phyloP scores from a whole-genome alignment of 2,888 invertebrate genomes.

The Sinelater perroti region DNA sequence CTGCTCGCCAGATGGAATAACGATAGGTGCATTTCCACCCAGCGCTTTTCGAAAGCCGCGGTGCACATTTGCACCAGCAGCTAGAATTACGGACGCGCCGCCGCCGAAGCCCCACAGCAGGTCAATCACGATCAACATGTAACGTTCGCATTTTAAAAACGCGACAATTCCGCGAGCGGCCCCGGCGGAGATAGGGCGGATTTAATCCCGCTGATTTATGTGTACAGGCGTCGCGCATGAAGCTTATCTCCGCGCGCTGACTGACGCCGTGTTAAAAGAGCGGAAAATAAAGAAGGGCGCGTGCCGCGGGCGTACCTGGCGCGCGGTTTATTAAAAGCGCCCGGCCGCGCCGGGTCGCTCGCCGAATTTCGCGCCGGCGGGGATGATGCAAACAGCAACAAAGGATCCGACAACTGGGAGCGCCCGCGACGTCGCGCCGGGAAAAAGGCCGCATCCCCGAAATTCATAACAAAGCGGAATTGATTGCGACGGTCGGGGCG shows the following conservation, averaged over 20 bases:
- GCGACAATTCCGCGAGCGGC: background rate
- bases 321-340: background rate
- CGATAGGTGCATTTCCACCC: conserved; percentile 5
- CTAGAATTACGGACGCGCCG: conserved; percentile 12
- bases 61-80: conserved; percentile 3
- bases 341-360: background rate
- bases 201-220: conserved; percentile 6
- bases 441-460: conserved; percentile 7
- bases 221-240: conserved; percentile 6
- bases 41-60: background rate
- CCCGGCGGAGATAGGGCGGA: background rate
- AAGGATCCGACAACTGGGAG: conserved; percentile 7
- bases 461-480: conserved; percentile 13
- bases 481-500: conserved; percentile 11
- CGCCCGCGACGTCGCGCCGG: background rate
- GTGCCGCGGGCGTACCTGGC: background rate
- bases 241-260: conserved; percentile 6
- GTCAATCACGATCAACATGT: background rate
- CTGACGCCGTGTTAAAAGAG: conserved; percentile 4
- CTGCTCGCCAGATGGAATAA: too few species aligned
- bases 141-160: background rate
- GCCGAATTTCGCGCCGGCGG: background rate
- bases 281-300: conserved; percentile 4
- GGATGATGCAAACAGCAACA: background rate
- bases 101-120: conserved; percentile 2